Conservation (phyloP, 2,797 vertebrate genomes). For the Apogon hyalosoma region DNA sequence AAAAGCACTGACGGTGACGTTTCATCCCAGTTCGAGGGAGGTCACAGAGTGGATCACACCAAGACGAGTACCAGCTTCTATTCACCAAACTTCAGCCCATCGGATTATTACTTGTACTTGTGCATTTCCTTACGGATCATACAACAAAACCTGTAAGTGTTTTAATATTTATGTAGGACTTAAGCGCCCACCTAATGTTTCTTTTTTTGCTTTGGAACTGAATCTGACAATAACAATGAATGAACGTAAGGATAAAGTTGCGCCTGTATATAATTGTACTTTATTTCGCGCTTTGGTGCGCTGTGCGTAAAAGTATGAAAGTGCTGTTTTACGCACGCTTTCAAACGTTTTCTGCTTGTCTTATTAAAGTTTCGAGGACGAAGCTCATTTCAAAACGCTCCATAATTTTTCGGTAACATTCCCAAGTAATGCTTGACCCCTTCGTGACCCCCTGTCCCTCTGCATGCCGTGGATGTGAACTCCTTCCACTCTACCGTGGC, state of each 20-base stretch:
- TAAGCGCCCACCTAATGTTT: too few species aligned
- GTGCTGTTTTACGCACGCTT: neutral
- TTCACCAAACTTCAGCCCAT: neutral
- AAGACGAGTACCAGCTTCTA: slow-evolving; percentile 3
- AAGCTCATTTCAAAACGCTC: too few species aligned
- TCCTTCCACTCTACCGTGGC: neutral
- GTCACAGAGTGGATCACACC: neutral
- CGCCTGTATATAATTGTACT: neutral
- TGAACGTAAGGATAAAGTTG: too few species aligned
- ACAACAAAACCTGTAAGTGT: slow-evolving; percentile 58
- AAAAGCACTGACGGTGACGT: too few species aligned
- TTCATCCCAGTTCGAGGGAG: neutral
- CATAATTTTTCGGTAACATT: too few species aligned
- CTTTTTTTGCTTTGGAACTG: too few species aligned
- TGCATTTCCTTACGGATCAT: slow-evolving; percentile 20
- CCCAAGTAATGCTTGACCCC: too few species aligned
- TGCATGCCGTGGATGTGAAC: slow-evolving; percentile 42
- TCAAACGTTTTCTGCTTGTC: neutral
- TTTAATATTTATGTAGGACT: neutral
- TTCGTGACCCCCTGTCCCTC: too few species aligned
- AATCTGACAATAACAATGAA: too few species aligned
- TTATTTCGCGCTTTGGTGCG: too few species aligned
- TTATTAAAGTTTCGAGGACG: too few species aligned
- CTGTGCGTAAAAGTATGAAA: too few species aligned
- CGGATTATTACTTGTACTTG: slow-evolving; percentile 23